phyloP scores from a whole-genome alignment of 2,113 vertebrate genomes.

The Aldabrachelys gigantea region DNA sequence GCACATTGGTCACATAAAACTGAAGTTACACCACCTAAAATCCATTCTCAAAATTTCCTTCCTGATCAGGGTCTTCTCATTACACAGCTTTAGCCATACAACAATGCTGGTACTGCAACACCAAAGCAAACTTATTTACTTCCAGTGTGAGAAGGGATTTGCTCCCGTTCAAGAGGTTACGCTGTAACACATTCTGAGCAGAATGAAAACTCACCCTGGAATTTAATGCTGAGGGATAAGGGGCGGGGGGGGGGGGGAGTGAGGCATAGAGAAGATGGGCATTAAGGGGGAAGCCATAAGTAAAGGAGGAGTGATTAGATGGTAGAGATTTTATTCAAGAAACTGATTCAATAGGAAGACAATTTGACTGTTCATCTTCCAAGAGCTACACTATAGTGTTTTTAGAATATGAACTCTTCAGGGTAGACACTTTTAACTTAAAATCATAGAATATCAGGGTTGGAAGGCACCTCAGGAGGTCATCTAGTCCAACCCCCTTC shows the following conservation, averaged over 20 bases:
- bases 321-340: conserved; percentile 57
- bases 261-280: conserved; percentile 24
- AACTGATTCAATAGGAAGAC: conserved; percentile 61
- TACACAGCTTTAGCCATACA: conserved; percentile 23
- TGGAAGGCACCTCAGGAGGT: conserved; percentile 9
- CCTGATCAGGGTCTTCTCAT: conserved; percentile 43
- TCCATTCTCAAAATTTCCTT: conserved; percentile 17
- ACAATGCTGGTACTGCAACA: conserved; percentile 8
- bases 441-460: too few species aligned
- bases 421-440: conserved; percentile 60
- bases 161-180: conserved; percentile 19
- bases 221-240: background rate
- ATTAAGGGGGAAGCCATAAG: conserved; percentile 48
- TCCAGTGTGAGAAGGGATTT: conserved; percentile 46
- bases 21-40: background rate
- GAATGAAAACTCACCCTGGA: background rate
- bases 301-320: conserved; percentile 48
- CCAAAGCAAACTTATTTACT: background rate
- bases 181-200: background rate
- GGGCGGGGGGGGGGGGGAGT: background rate
- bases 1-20: conserved; percentile 21
- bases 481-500: too few species aligned
- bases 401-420: conserved; percentile 37
- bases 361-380: conserved; percentile 32
- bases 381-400: background rate